Evolutionary conservation across 1,140 invertebrate species (phyloP), one percentile per base, ranked within the genome.

Genomic region (Heliothis virescens): DNA sequence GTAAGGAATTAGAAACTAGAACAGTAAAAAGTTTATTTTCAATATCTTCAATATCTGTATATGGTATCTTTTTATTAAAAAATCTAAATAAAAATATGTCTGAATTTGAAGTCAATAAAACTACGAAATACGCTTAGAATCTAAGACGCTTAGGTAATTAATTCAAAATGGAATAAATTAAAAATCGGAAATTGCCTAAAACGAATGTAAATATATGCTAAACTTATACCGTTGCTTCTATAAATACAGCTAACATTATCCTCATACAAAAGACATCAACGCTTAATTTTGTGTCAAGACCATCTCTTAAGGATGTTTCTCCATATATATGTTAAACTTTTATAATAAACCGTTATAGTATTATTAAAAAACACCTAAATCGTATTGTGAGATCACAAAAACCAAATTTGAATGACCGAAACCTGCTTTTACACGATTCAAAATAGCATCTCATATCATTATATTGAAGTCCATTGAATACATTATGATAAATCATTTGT

Each of bases 251-350:
- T 41, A 41, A 9, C 34, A 41, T 41, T 41, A 5, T 41, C 34
- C 34, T 11, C 29, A 16, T 63, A 63, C 12, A 63, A 63, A 63
- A 63, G 62, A 63, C 62, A 63, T 63, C 62, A 63, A 63, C 62
- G 62, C 62, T 16, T 3, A 41, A n/a, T 15, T 9, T 21, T 60
- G 15, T 62, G 41, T 5, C 7, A 34, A 41, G 29, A 26, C 34
- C 16, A n/a, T 47, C 16, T 63, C 34, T 47, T 29, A 60, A 60
- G 57, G 21, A 26, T 60, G 11, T 29, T 13, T n/a, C 41, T 34
- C 3, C 15, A 67, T 12, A 21, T 12, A 21, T 47, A 47, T 7
- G 9, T 41, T n/a, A 63, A 48, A 4, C 5, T 48, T 18, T 67
- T 67, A 3, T 47, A 48, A 16, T 41, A 4, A 15, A 41, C 63